phyloP scores from a whole-genome alignment of 2,113 vertebrate species.

The Xiphophorus hellerii region DNA sequence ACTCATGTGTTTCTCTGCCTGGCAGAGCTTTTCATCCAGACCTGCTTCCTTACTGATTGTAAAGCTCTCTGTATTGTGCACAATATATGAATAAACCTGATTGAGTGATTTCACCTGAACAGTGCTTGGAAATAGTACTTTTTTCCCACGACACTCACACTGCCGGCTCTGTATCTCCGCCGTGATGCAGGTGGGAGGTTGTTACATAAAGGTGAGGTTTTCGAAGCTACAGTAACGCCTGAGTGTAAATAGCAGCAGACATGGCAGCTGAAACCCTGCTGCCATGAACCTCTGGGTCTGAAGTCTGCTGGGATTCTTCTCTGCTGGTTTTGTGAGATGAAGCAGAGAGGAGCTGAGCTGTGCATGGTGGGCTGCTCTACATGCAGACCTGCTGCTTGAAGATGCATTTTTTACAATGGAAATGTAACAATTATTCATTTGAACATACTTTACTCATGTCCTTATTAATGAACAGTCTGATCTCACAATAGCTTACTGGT shows the following conservation, averaged over 20 bases:
- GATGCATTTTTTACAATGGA: background rate
- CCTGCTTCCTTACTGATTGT: too few relatives aligned
- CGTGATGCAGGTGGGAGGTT: conserved; percentile 39
- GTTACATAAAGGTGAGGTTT: conserved; percentile 45
- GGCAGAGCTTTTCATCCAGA: too few relatives aligned
- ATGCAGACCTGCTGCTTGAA: background rate
- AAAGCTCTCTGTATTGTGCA: too few relatives aligned
- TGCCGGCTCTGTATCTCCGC: background rate
- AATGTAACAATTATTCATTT: too few relatives aligned
- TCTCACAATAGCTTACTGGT: too few relatives aligned
- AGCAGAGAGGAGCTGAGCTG: background rate
- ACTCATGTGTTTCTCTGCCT: too few relatives aligned
- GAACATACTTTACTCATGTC: too few relatives aligned
- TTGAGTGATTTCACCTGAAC: too few relatives aligned
- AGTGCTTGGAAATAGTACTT: too few relatives aligned
- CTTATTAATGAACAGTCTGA: too few relatives aligned
- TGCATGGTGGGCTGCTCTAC: background rate
- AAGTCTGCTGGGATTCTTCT: background rate
- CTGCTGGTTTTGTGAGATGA: background rate
- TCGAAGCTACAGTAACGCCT: background rate
- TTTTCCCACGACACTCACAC: background rate
- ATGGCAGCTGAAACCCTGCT: background rate
- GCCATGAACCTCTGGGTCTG: background rate
- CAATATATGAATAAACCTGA: too few relatives aligned
- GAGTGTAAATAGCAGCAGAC: conserved; percentile 8